Base-by-base conservation (phyloP, 2,797 vertebrate genomes). In the Tadarida brasiliensis region DNA sequence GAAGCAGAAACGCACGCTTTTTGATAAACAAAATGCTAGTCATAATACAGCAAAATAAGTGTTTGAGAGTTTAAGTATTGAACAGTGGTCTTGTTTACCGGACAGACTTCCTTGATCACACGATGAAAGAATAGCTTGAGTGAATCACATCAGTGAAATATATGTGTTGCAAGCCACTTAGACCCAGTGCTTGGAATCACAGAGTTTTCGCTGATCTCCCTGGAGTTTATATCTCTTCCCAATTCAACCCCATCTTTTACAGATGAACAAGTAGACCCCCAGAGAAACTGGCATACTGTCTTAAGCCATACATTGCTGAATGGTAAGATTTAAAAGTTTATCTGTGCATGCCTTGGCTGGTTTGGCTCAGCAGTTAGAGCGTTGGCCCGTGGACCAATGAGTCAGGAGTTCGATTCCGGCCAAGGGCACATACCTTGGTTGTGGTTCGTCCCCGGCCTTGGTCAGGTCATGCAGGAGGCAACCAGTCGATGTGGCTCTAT, bases 191-290 rank as follows among this genome's bases (percentile, higher is more conserved):
- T 86, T 15, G 30, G 28, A 81, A 63, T 24, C 12, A 19, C 14
- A 12, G 51, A 54, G 56, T 78, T 88, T 92, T 51, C 63, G 22
- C 49, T 47, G 68, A 73, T 83, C 17, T 71, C 11, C 61, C 51
- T 57, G 15, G 54, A 70, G 57, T 47, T 68, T 44, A 51, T 14
- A 11, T 28, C 33, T 85, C 56, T 94, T 88, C 14, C 65, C 73
- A 93, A 17, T 81, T 77, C 84, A 51, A 57, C 11, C 14, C 7
- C 35, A 44, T 92, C 33, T 71, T 82, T 68, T 71, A 78, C 20
- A 59, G 65, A 59, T 88, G 73, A 94, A 90, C 51, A 97, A 80
- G 56, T 1, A 91, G 81, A 87, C 19, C 47, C 30, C 35, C 26
- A 81, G 91, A 39, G 28, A 95, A 73, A 84, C 0, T 49, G 65